Conservation (phyloP, 2,888 invertebrate genomes). For the Mesorhabditis sp. region DNA sequence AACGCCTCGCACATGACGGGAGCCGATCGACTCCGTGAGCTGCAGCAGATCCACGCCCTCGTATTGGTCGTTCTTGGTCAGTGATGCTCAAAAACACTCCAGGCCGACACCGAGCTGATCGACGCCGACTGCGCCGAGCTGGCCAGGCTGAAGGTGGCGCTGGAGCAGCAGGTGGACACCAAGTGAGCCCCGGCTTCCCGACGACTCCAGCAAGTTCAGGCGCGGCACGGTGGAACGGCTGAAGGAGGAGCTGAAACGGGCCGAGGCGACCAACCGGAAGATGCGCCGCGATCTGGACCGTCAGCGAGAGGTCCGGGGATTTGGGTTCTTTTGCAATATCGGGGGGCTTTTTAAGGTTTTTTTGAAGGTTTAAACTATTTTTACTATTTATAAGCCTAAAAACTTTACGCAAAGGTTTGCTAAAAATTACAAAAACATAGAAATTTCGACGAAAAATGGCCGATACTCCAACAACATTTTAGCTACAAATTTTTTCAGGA, state of each 20-base stretch:
- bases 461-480: no score
- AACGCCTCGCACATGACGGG: background rate
- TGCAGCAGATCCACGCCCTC: background rate
- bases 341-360: no score
- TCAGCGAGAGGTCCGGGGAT: no score
- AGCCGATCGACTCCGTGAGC: background rate
- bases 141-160: background rate
- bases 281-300: background rate
- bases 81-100: background rate
- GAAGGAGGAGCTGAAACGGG: background rate
- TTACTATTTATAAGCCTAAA: background rate
- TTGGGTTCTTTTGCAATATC: no score
- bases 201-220: background rate
- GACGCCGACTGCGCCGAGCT: background rate
- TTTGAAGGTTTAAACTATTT: background rate
- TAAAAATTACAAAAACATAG: background rate
- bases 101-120: conserved; percentile 5
- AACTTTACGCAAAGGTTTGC: background rate
- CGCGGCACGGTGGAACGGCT: background rate
- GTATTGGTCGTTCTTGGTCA: background rate
- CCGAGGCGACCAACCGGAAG: background rate
- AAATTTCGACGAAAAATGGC: no score
- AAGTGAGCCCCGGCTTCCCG: background rate
- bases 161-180: background rate
- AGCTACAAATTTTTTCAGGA: no score